These are phyloP conservation scores for Petrocephalus microphthalmus DNA, from an alignment of 2,113 vertebrate species.

Conservation along the genomic window DNA sequence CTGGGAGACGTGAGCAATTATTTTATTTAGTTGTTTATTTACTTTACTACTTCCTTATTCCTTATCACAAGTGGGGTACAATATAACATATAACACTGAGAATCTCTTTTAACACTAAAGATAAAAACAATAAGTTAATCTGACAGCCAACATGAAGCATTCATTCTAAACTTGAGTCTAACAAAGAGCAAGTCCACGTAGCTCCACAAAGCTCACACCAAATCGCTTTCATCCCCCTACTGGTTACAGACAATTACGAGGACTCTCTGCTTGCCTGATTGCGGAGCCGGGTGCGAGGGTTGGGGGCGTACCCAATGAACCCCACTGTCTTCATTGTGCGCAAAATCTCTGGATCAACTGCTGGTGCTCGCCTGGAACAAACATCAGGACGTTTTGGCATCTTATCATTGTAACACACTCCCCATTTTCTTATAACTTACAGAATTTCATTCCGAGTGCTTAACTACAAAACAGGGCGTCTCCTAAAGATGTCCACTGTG, in stretches of 20 bases:
- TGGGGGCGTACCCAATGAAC: constrained; percentile 94
- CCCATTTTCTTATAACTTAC: neutral
- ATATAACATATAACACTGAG: neutral
- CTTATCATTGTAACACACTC: neutral
- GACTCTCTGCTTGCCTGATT: constrained; percentile 71
- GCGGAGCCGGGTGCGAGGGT: constrained; percentile 83
- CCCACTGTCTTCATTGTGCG: constrained; percentile 97
- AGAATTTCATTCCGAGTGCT: neutral
- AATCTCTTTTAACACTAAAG: neutral
- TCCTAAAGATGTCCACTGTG: neutral
- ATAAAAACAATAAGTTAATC: neutral
- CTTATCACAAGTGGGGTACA: neutral
- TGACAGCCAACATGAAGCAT: neutral
- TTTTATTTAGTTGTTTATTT: neutral
- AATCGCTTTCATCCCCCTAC: neutral
- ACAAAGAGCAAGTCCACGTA: neutral
- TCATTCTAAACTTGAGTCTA: neutral
- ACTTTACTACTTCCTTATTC: neutral
- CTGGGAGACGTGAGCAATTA: neutral
- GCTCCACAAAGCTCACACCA: neutral
- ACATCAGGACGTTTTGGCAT: neutral
- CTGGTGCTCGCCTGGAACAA: constrained; percentile 74
- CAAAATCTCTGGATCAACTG: constrained; percentile 87
- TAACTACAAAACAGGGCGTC: neutral
- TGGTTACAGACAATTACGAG: neutral